Base-by-base conservation (phyloP, 2,113 vertebrate species). In the Agelaius tricolor region DNA sequence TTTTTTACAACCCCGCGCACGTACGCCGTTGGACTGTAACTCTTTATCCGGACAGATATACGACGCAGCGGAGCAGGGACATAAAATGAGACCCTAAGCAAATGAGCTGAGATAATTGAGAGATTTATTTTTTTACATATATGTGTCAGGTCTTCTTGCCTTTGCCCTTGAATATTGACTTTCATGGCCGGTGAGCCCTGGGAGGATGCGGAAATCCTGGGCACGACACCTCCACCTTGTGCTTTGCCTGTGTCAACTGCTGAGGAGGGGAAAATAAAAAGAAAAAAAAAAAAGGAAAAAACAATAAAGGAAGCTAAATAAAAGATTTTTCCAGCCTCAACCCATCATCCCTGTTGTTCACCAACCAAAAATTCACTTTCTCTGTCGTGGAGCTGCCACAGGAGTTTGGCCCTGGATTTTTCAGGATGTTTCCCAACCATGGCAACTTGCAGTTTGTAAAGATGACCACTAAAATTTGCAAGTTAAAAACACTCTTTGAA, bases 41-140 rank as follows among this genome's bases (percentile, higher is more conserved):
- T 99, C 99, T 99, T 99, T 98, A 97, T 97, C 97, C 72, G 97
- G 98, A 98, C 98, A 98, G 98, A 99, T 98, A 99, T 98, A 98
- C 98, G 97, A 97, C 94, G 97, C 97, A 97, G 98, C 84, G 35
- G 97, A 98, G 98, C 97, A 98, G 98, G 97, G 98, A 98, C 98
- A 98, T 98, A 97, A 98, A 98, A 99, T 98, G 98, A 99, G 98
- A 98, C 98, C 98, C 98, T 98, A 98, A 99, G 98, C 98, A 99
- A 99, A 99, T 98, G 98, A 99, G 98, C 98, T 98, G 97, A 97
- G 97, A 98, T 99, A 99, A 99, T 99, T 99, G 98, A 98, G 99
- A 99, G 99, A 99, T 99, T 99, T 99, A 99, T 99, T 98, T 98
- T 98, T 97, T 97, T 96, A 97, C 97, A 94, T 98, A 92, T 96